Percentiles rank a stretch among this genome's conserved stretches.
phyloP scores from a whole-genome alignment of 1,140 invertebrate species.

The Contarinia nasturtii region DNA sequence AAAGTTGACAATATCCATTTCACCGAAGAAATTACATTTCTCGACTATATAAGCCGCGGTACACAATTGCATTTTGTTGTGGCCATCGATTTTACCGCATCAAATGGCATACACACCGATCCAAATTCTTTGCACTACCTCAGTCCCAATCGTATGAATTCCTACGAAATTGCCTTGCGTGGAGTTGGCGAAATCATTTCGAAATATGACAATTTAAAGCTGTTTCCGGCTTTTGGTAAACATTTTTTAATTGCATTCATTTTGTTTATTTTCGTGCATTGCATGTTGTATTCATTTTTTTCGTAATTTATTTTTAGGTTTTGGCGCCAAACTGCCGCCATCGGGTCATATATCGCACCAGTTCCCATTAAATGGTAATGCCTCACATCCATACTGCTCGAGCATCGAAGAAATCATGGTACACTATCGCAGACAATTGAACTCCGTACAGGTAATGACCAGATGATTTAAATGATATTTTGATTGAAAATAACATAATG shows the following conservation, averaged over 20 bases:
- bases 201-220: background rate
- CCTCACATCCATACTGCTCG: background rate
- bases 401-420: background rate
- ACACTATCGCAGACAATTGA: background rate
- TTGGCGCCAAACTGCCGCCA: background rate
- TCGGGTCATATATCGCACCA: background rate
- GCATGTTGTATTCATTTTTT: background rate
- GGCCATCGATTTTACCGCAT: background rate
- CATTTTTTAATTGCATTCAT: background rate
- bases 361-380: background rate
- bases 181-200: background rate
- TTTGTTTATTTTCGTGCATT: background rate
- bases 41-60: background rate
- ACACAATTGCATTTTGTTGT: background rate
- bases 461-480: too few relatives aligned
- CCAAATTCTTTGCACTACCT: background rate
- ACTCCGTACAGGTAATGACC: too few relatives aligned
- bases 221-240: background rate
- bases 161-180: background rate
- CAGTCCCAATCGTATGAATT: background rate
- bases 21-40: background rate
- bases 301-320: background rate
- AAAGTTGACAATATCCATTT: background rate
- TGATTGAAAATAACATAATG: too few relatives aligned
- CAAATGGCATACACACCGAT: background rate